Percentiles rank a stretch among this genome's conserved stretches.
Conservation (phyloP, 2,888 invertebrate species). For the Helleia helle region DNA sequence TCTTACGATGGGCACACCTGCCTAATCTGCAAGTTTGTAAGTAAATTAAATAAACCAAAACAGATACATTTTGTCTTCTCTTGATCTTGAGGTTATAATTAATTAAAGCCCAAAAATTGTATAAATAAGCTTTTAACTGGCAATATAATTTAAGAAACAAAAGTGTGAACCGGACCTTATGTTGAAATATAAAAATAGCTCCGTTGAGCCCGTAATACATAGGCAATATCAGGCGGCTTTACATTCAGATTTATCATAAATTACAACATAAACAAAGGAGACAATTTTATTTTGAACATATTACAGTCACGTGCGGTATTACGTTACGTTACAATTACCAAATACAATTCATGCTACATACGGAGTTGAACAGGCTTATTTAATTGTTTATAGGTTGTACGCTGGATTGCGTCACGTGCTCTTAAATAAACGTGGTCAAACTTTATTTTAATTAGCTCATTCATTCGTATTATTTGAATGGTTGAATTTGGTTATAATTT, state of each 20-base stretch:
- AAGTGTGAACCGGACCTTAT: background rate
- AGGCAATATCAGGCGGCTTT: slow-evolving; percentile 29
- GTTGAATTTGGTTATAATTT: no score
- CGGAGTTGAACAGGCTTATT: slow-evolving; percentile 27
- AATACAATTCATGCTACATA: slow-evolving; percentile 34
- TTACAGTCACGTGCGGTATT: slow-evolving; percentile 47
- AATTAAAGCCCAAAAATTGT: no score
- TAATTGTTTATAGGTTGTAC: slow-evolving; percentile 30
- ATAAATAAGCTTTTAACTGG: no score
- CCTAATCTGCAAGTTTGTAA: no score
- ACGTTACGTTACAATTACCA: slow-evolving; percentile 56
- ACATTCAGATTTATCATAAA: slow-evolving; percentile 32
- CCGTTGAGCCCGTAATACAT: slow-evolving; percentile 27
- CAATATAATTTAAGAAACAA: background rate
- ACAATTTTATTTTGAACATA: slow-evolving; percentile 42
- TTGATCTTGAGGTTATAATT: no score
- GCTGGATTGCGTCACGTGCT: slow-evolving; percentile 22
- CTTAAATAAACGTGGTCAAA: slow-evolving; percentile 22
- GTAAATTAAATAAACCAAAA: no score
- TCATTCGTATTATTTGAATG: no score
- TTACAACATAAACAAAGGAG: slow-evolving; percentile 34
- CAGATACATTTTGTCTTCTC: no score
- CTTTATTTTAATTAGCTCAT: slow-evolving; percentile 16
- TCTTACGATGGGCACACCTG: no score
- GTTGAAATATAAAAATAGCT: slow-evolving; percentile 19